Percentiles rank a stretch among this genome's conserved stretches.
These are phyloP conservation scores for Dryobotodes eremita DNA, from an alignment of 2,888 invertebrate species.

Conservation along the genomic window DNA sequence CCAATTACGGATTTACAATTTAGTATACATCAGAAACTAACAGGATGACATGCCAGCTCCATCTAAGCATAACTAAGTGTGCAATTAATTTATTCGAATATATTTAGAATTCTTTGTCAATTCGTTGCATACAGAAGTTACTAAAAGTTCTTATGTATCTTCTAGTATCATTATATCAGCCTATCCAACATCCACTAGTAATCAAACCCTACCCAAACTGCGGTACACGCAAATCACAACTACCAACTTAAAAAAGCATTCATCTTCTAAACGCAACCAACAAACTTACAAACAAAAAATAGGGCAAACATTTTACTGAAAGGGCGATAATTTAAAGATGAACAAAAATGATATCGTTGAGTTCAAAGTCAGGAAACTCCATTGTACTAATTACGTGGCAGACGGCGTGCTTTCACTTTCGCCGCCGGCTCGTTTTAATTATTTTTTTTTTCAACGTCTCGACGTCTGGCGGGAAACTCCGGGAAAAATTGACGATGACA, in stretches of 20 bases:
- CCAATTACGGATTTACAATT: too few species aligned
- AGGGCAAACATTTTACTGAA: slow-evolving; percentile 69
- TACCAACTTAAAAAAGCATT: slow-evolving; percentile 11
- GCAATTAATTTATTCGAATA: too few species aligned
- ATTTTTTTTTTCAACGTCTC: slow-evolving; percentile 90
- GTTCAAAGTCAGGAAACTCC: slow-evolving; percentile 91
- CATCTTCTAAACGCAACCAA: slow-evolving; percentile 35
- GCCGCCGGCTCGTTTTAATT: slow-evolving; percentile 89
- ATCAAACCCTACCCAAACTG: neutral
- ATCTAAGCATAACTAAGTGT: too few species aligned
- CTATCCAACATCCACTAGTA: neutral
- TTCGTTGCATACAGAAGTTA: too few species aligned
- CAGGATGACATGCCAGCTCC: too few species aligned
- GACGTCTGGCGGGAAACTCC: slow-evolving; percentile 89
- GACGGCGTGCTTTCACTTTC: slow-evolving; percentile 91
- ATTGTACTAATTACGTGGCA: slow-evolving; percentile 91
- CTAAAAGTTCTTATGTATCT: too few species aligned
- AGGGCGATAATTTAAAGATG: slow-evolving; percentile 77
- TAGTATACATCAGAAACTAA: too few species aligned
- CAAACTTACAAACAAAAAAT: slow-evolving; percentile 63
- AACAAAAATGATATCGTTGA: slow-evolving; percentile 86
- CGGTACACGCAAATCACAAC: neutral
- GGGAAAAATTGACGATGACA: slow-evolving; percentile 83
- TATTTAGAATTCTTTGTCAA: too few species aligned
- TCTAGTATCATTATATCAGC: neutral